Percentiles rank a stretch among this genome's conserved stretches.
phyloP scores from a whole-genome alignment of 2,797 vertebrate species.

The Merluccius polli region DNA sequence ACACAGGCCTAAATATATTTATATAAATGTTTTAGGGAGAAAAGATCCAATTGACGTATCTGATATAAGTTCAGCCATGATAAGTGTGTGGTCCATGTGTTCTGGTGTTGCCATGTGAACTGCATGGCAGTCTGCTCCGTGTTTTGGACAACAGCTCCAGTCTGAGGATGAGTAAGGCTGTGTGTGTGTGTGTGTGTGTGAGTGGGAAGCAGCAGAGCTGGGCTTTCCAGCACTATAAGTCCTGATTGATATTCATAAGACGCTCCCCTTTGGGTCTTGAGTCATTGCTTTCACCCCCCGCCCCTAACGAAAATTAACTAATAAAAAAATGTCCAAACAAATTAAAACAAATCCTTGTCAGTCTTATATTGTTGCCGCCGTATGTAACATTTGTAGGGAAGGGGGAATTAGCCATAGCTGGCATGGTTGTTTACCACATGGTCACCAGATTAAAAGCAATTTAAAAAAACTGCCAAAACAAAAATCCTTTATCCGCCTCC shows the following conservation, averaged over 20 bases:
- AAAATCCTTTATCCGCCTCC: conserved; percentile 18
- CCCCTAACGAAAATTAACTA: conserved; percentile 23
- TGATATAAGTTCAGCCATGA: not conserved
- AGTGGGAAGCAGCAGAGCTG: conserved; percentile 53
- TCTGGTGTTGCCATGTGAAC: conserved; percentile 54
- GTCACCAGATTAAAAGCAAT: conserved; percentile 27
- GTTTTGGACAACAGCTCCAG: conserved; percentile 45
- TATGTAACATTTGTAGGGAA: conserved; percentile 4
- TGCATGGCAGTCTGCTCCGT: conserved; percentile 47
- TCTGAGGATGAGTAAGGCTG: conserved; percentile 56
- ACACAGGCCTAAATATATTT: not conserved
- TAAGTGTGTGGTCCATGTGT: conserved; percentile 9
- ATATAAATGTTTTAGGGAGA: not conserved
- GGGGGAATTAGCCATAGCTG: conserved; percentile 10
- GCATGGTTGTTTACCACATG: conserved; percentile 13
- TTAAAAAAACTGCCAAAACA: not conserved
- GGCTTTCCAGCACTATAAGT: conserved; percentile 45
- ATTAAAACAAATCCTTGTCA: conserved; percentile 5
- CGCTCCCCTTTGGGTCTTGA: conserved; percentile 52
- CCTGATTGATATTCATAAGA: conserved; percentile 56
- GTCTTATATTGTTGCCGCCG: conserved; percentile 26
- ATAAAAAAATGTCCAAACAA: conserved; percentile 12
- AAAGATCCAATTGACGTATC: not conserved
- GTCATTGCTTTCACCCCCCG: conserved; percentile 43
- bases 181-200: conserved; percentile 46